A percentile compares a stretch with the other conserved stretches of the same genome.
Conservation (phyloP, 1,140 invertebrate genomes). For the Hyles vespertilio region DNA sequence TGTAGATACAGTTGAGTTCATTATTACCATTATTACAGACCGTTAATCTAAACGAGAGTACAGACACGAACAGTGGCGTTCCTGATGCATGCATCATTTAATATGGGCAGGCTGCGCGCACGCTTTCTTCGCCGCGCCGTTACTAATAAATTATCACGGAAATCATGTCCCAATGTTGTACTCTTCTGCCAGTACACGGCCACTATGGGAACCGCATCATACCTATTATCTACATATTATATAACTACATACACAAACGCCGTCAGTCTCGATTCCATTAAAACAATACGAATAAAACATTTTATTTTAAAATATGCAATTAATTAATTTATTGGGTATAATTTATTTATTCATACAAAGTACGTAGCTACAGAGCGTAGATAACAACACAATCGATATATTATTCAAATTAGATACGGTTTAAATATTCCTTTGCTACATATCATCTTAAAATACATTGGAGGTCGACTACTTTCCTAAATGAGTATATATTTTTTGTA, state of each 20-base stretch:
- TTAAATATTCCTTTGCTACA: conserved; percentile 9
- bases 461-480: conserved; percentile 55
- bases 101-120: conserved; percentile 44
- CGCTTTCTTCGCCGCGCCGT: conserved; percentile 52
- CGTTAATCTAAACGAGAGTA: conserved; percentile 43
- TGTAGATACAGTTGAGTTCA: background rate
- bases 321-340: too few species aligned
- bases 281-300: too few species aligned
- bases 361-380: too few species aligned
- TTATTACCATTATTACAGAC: conserved; percentile 18
- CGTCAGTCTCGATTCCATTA: too few species aligned
- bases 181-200: conserved; percentile 33
- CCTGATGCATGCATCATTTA: conserved; percentile 45
- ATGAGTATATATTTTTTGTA: conserved; percentile 10
- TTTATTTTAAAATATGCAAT: too few species aligned
- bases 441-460: conserved; percentile 33
- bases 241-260: too few species aligned
- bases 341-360: too few species aligned
- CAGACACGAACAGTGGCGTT: conserved; percentile 27
- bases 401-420: background rate
- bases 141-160: conserved; percentile 66
- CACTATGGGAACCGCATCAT: conserved; percentile 37
- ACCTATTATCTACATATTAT: too few species aligned
- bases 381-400: too few species aligned
- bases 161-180: conserved; percentile 52